These are phyloP conservation scores for Pteronura brasiliensis DNA, from an alignment of 2,113 vertebrate species.

Conservation along the genomic window DNA sequence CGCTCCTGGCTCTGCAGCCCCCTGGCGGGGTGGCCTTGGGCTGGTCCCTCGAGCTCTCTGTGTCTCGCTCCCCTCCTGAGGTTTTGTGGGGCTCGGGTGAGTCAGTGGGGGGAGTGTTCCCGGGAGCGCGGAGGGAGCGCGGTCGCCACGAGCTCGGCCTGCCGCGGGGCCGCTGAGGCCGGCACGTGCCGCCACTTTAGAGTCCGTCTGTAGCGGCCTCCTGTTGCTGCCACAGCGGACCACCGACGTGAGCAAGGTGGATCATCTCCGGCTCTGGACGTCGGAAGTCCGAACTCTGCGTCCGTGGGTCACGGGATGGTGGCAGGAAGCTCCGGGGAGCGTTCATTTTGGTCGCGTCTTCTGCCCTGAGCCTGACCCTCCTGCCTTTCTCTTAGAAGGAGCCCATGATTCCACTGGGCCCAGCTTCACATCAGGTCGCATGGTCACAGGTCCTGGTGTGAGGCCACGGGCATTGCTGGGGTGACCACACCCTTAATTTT, in stretches of 20 bases:
- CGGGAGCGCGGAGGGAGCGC: rapidly evolving
- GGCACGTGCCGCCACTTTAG: too few species aligned
- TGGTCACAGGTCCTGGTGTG: neutral
- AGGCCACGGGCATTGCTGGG: rapidly evolving
- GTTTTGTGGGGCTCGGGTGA: rapidly evolving
- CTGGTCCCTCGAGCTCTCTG: neutral
- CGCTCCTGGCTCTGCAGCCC: neutral
- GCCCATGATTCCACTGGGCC: rapidly evolving
- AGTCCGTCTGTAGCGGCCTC: too few species aligned
- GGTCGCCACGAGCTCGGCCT: rapidly evolving
- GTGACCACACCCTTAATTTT: neutral
- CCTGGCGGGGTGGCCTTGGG: neutral
- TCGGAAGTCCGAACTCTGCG: rapidly evolving
- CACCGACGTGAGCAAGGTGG: rapidly evolving
- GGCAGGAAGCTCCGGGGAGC: too few species aligned
- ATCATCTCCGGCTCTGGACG: too few species aligned
- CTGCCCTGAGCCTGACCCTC: neutral
- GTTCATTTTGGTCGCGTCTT: neutral
- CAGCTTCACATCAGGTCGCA: rapidly evolving
- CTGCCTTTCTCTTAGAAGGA: rapidly evolving
- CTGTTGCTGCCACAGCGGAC: rapidly evolving
- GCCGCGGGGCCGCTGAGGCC: too few species aligned
- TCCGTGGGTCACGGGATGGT: rapidly evolving
- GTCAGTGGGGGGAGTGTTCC: rapidly evolving
- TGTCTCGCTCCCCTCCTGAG: neutral